Evolutionary conservation across 2,888 invertebrate genomes (phyloP).

Genomic region (Himalopsyche kuldschensis): DNA sequence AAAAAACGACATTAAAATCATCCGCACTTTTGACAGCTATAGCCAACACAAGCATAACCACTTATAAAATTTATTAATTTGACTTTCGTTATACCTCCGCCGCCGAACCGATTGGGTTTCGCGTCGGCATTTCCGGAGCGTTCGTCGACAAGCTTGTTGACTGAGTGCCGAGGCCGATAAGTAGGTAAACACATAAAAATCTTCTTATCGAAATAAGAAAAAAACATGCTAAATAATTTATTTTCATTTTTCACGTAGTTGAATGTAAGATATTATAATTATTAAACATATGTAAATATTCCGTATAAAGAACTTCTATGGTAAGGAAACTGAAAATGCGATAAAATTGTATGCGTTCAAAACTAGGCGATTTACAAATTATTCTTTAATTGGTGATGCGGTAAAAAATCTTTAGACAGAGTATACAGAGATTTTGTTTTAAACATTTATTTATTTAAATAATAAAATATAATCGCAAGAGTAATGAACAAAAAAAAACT

Average conservation of each 20-base stretch:
- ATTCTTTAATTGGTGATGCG: no score
- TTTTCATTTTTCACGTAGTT: neutral
- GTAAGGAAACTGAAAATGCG: no score
- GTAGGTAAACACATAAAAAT: neutral
- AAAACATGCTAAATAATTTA: neutral
- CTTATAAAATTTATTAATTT: neutral
- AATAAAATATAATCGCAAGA: no score
- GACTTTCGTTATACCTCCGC: neutral
- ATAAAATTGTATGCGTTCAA: no score
- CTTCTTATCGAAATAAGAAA: neutral
- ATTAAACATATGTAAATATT: neutral
- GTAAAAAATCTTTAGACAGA: no score
- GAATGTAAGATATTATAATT: neutral
- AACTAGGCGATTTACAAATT: no score
- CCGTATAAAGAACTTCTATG: neutral
- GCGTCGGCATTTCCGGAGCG: neutral
- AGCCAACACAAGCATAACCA: neutral
- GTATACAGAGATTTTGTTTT: no score
- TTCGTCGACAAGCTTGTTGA: neutral
- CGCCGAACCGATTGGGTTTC: neutral
- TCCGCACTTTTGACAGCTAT: neutral
- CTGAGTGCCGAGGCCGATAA: neutral
- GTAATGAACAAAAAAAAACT: no score
- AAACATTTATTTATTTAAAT: no score
- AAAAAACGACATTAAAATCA: neutral